Base-by-base conservation (phyloP, 2,888 invertebrate species). In the Drosophila anceps region DNA sequence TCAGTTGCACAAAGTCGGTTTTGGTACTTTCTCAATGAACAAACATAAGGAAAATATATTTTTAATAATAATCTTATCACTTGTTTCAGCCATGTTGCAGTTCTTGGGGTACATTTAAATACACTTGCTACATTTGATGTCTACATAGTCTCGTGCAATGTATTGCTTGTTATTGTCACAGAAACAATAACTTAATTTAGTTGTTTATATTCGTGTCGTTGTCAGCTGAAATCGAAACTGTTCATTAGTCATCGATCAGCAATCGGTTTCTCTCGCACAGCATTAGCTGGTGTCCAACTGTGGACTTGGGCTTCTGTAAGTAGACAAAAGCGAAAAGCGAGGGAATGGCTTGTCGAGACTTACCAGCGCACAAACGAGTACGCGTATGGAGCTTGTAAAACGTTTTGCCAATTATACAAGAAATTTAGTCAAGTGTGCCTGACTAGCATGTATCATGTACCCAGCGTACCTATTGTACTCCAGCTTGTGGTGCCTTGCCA, bases 391-490 rank as follows among this genome's bases (percentile, higher is more conserved):
- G 84, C 89, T 81, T 87, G 73, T 64, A 33, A 39, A 74, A 69
- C 71, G 67, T 81, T 90, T 91, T 89, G 91, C 88, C 91, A 91
- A 88, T 91, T 91, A 91, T 79, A 88, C 76, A 79, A 78, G 75
- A 51, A 18, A 8, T 13, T 12, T 12, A 0, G 1, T 20, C 3
- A 18, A 20, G 18, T 13, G 13, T 50, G 50, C 6, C 24, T 6
- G 53, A 53, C 53, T 53, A 15, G 33, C 51, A 33, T 18, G 33
- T 51, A 37, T 24, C 24, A 4, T 20, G 35, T 35, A 53, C 9
- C n/a, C 13, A 29, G 27, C 29, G 10, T 1, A 24, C 1, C 8
- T 13, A 44, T 6, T 9, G n/a, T 43, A 13, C 7, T 2, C 12
- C 18, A 5, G 37, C 18, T 12, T 20, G 20, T 5, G 18, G 9